Conservation (phyloP, 2,113 vertebrate genomes). For the Paralichthys olivaceus region DNA sequence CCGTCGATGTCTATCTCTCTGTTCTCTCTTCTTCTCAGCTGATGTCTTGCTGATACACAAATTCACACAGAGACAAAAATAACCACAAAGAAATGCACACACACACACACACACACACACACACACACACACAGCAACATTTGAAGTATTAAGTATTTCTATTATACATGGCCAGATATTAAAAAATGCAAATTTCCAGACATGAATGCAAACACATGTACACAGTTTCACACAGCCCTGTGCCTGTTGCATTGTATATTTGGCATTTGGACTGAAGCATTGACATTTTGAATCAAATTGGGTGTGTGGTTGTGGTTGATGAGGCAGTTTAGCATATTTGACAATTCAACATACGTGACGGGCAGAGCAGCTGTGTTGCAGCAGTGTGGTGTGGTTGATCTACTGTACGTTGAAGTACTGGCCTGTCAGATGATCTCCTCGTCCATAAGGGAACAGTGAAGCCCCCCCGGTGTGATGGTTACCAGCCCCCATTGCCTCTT, state of each 20-base stretch:
- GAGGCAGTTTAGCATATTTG: constrained; percentile 7
- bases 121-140: neutral
- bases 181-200: neutral
- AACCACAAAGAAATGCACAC: neutral
- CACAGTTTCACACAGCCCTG: neutral
- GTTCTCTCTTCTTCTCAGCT: neutral
- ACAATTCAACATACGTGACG: neutral
- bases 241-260: neutral
- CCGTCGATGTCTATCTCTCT: neutral
- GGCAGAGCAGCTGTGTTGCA: neutral
- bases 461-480: constrained; percentile 27
- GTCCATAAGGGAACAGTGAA: constrained; percentile 62
- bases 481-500: constrained; percentile 51
- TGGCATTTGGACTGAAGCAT: neutral
- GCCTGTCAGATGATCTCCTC: constrained; percentile 57
- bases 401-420: neutral
- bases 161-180: no score
- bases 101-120: neutral
- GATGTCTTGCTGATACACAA: neutral
- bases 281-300: neutral
- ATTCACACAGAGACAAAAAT: neutral
- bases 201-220: neutral
- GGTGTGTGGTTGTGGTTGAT: neutral
- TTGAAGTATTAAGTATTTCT: no score
- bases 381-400: constrained; percentile 5